Conservation (phyloP, 2,797 vertebrate species). For the Fistularia tabacaria region DNA sequence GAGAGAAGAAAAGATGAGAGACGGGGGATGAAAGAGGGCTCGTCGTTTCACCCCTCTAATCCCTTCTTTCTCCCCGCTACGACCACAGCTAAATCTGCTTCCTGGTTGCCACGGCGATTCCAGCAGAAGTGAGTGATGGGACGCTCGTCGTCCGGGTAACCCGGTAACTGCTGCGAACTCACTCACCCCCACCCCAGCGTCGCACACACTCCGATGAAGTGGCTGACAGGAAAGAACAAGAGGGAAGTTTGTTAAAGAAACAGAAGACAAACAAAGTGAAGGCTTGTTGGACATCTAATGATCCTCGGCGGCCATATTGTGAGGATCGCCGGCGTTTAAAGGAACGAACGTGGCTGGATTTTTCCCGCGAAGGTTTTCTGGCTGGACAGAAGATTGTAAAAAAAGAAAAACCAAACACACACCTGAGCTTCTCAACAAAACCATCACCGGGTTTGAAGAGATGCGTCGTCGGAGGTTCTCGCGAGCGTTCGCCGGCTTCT, state of each 20-base stretch:
- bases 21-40: conserved; percentile 16
- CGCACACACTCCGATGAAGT: conserved; percentile 17
- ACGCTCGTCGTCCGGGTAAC: conserved; percentile 67
- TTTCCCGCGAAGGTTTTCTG: too few relatives aligned
- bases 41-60: conserved; percentile 43
- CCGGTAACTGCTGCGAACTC: conserved; percentile 55
- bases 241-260: neutral
- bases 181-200: conserved; percentile 24
- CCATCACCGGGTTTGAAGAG: too few relatives aligned
- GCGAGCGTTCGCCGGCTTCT: too few relatives aligned
- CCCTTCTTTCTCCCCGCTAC: conserved; percentile 37
- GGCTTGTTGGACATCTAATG: too few relatives aligned
- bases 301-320: neutral
- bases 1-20: neutral
- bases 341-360: neutral
- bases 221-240: neutral
- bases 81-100: conserved; percentile 62
- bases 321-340: neutral
- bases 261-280: neutral
- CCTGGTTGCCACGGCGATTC: conserved; percentile 59
- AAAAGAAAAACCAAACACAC: too few relatives aligned
- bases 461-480: too few relatives aligned
- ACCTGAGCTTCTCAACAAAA: too few relatives aligned
- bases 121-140: conserved; percentile 61
- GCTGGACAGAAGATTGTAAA: too few relatives aligned